Evolutionary conservation across 1,140 invertebrate species (phyloP), one percentile per base, ranked within the genome.

Genomic region (Latrodectus geometricus): DNA sequence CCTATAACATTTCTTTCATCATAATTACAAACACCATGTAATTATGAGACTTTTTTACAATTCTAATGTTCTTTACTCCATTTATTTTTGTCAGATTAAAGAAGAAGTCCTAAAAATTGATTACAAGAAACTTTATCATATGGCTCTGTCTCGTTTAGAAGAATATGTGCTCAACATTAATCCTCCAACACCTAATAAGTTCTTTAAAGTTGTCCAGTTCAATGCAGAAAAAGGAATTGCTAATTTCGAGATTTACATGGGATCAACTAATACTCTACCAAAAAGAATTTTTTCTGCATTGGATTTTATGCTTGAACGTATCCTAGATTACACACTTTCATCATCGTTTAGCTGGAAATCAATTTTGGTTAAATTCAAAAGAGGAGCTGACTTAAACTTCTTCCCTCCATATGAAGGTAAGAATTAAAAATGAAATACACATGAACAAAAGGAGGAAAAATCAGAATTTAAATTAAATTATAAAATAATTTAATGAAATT

Each of bases 341-440:
- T 35, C 35, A 35, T 35, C 35, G 5, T 35, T 50, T 20, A 61
- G 73, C 14, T 78, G 74, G 21, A 70, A 78, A 14, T 61, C 61
- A 48, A 9, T 86, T 9, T 50, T 86, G 12, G 75, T 86, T 11
- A 86, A 86, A 70, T 17, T 86, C 20, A 86, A 86, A 61, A 70
- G 74, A 20, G 66, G 8, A n/a, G 50, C 66, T 48, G 83, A 86
- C 54, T 50, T 86, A 7, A 86, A 86, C 21, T 77, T 86, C 52
- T 77, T 86, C 66, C 83, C 83, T 14, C 83, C 83, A 35, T 86
- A 86, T 72, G 66, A 86, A 69, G 75, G 83, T 86, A 70, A 69
- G 78, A 23, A 73, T 50, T 50, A 9, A 20, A 68, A 68, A 11
- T 8, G 2, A 35, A 35, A 35, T 35, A 5, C 35, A 35, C 5